phyloP scores from a whole-genome alignment of 2,888 invertebrate species.

The Endotricha flammealis region DNA sequence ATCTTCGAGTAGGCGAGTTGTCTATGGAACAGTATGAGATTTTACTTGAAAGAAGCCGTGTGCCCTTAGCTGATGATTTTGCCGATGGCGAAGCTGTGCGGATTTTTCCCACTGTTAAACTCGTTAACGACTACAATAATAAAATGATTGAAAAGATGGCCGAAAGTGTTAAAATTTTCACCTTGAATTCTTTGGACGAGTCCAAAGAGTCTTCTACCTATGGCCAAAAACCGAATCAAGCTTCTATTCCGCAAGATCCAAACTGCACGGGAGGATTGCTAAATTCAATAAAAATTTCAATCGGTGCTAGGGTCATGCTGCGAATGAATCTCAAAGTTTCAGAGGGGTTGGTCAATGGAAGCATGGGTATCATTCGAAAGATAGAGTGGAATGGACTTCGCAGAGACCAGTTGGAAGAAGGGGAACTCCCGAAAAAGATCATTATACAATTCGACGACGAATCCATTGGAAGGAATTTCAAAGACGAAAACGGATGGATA shows the following conservation, averaged over 20 bases:
- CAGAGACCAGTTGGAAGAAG: conserved; percentile 4
- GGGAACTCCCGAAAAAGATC: neutral
- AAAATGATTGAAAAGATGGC: too few species aligned
- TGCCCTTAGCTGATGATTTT: too few species aligned
- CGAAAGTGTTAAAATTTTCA: conserved; percentile 7
- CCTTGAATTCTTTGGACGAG: conserved; percentile 23
- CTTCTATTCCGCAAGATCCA: conserved; percentile 18
- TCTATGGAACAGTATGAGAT: too few species aligned
- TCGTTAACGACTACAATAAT: too few species aligned
- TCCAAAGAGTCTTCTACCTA: conserved; percentile 26
- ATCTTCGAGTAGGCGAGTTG: too few species aligned
- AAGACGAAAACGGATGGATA: too few species aligned
- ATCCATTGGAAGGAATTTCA: too few species aligned
- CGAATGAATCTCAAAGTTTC: conserved; percentile 25
- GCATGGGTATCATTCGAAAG: neutral
- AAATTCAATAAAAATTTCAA: conserved; percentile 12
- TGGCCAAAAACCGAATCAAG: conserved; percentile 18
- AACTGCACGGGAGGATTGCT: conserved; percentile 22
- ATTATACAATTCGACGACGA: too few species aligned
- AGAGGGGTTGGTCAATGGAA: conserved; percentile 17
- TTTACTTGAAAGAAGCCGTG: too few species aligned
- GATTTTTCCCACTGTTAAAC: too few species aligned
- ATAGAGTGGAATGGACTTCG: conserved; percentile 8
- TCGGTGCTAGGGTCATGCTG: conserved; percentile 25
- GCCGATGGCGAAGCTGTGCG: too few species aligned